phyloP scores from a whole-genome alignment of 2,888 invertebrate species.

The Spilarctia lutea region DNA sequence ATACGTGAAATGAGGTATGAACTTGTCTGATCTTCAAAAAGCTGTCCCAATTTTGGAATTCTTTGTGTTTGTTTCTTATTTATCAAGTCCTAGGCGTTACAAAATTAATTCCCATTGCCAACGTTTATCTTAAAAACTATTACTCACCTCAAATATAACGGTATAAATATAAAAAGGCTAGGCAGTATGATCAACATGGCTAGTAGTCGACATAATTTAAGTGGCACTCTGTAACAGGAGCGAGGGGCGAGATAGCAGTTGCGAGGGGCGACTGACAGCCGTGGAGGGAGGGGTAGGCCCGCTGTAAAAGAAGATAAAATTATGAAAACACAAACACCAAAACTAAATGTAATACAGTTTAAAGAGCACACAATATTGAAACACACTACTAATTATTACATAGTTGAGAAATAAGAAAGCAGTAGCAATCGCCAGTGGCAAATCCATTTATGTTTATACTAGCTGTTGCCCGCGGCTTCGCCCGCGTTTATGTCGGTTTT shows the following conservation, averaged over 20 bases:
- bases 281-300: conserved; percentile 47
- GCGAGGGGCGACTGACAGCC: conserved; percentile 31
- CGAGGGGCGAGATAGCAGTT: conserved; percentile 61
- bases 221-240: conserved; percentile 82
- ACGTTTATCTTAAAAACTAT: background rate
- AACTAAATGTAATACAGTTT: too few relatives aligned
- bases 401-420: too few relatives aligned
- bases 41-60: too few relatives aligned
- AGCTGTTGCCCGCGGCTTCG: too few relatives aligned
- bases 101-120: background rate
- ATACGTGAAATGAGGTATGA: too few relatives aligned
- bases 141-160: conserved; percentile 88
- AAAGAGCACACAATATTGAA: too few relatives aligned
- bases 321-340: background rate
- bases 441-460: too few relatives aligned
- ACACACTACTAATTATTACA: too few relatives aligned
- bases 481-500: too few relatives aligned
- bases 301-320: conserved; percentile 50
- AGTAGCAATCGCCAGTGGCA: too few relatives aligned
- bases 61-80: background rate
- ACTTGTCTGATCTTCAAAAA: too few relatives aligned
- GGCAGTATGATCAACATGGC: conserved; percentile 89
- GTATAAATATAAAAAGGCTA: conserved; percentile 88
- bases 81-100: background rate
- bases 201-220: conserved; percentile 88